Evolutionary conservation across 2,797 vertebrate genomes (phyloP).

Genomic region (Sebastes wilsoni): DNA sequence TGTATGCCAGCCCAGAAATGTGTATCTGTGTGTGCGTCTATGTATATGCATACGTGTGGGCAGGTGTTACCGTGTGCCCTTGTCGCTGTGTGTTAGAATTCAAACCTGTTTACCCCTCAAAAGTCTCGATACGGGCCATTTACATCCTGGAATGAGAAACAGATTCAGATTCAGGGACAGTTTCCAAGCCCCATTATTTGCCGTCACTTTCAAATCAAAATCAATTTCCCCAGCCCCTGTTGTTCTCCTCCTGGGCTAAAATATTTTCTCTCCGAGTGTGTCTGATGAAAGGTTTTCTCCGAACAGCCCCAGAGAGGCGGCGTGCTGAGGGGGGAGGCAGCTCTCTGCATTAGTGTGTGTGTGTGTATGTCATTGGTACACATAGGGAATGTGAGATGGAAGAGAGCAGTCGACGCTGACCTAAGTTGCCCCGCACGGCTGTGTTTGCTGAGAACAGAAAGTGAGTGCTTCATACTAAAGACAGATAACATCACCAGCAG

Average conservation of each 20-base stretch:
- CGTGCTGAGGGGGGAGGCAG: conserved; percentile 31
- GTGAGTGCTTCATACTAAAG: conserved; percentile 62
- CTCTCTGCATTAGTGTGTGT: conserved; percentile 6
- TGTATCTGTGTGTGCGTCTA: not conserved
- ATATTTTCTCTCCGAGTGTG: conserved; percentile 67
- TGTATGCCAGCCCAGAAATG: not conserved
- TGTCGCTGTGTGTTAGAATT: conserved; percentile 31
- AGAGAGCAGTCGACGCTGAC: conserved; percentile 56
- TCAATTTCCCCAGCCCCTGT: conserved; percentile 67
- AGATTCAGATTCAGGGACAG: conserved; percentile 69
- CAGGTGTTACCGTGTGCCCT: not conserved
- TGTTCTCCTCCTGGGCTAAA: conserved; percentile 66
- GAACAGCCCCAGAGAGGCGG: conserved; percentile 42
- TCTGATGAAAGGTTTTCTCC: conserved; percentile 73
- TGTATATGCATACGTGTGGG: not conserved
- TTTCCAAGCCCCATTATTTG: conserved; percentile 70
- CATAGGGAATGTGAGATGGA: conserved; percentile 47
- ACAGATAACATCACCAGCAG: conserved; percentile 62
- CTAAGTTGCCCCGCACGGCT: conserved; percentile 56
- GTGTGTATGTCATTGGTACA: conserved; percentile 33
- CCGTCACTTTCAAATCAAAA: conserved; percentile 77
- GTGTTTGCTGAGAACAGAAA: conserved; percentile 61
- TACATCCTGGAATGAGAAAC: conserved; percentile 66
- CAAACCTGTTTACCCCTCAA: conserved; percentile 50
- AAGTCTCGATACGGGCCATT: conserved; percentile 63